Base-by-base conservation (phyloP, 2,888 invertebrate genomes). In the Seladonia tumulorum region DNA sequence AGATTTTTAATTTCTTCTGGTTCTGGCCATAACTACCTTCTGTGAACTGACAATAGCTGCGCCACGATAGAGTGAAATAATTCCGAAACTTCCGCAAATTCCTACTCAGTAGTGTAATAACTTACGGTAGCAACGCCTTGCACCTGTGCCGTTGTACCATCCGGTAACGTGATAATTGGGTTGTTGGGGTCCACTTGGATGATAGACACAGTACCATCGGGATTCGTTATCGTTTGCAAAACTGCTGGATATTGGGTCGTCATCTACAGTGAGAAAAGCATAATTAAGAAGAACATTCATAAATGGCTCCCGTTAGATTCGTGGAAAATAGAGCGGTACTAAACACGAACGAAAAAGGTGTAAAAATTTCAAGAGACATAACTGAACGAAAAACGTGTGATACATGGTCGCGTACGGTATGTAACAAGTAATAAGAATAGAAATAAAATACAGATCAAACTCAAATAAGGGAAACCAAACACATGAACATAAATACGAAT, bases 141-240 rank as follows among this genome's bases (percentile, higher is more conserved):
- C 85, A 99, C 98, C 95, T 99, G 99, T 79, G 99, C 99, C 78
- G 99, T 99, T 90, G 99, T 99, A 86, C 99, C 99, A 95, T 99
- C 99, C 0, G 99, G 98, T 94, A 99, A 96, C 72, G 99, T 99
- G 92, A 99, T 99, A 93, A 99, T 98, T 88, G 98, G 98, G 96
- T 98, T 98, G 95, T 97, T 98, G 79, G 98, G 98, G 96, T 99
- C 98, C 92, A 99, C 98, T 96, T 99, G 99, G 90, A 99, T 99
- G 88, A 99, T 97, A 86, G 99, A 99, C 88, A 99, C 98, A 16
- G 99, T 98, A 88, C 99, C 99, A 96, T 99, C 99, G 0, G 99
- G 98, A 96, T 99, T 99, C 92, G 98, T 98, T 95, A 99, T 99
- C 12, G 99, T 99, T 95, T 99, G 99, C 83, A 99, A 96, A 92